Evolutionary conservation across 2,797 vertebrate genomes (phyloP).

Genomic region (Erethizon dorsatum): DNA sequence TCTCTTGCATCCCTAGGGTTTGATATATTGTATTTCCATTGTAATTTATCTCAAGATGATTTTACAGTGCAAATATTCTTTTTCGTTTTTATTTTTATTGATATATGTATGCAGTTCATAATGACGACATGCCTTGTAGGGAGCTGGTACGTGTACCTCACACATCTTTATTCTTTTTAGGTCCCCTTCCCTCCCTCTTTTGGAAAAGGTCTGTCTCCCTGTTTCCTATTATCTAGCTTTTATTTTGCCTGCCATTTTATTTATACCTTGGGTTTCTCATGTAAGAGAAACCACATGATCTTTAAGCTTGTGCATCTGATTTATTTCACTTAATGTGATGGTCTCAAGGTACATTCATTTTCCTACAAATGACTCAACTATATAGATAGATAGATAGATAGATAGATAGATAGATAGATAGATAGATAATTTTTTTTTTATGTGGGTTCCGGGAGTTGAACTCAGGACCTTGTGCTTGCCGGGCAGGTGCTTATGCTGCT

Average conservation of each 20-base stretch:
- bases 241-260: background rate
- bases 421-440: too few relatives aligned
- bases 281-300: background rate
- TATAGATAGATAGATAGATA: too few relatives aligned
- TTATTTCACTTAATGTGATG: background rate
- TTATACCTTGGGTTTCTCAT: too few relatives aligned
- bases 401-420: too few relatives aligned
- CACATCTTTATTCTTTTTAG: background rate
- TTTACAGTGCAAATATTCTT: background rate
- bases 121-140: background rate
- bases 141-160: background rate
- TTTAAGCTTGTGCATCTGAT: background rate
- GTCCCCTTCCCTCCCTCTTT: background rate
- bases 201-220: background rate
- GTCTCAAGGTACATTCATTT: background rate
- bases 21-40: background rate
- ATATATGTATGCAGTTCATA: fast-evolving
- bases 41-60: background rate
- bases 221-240: background rate
- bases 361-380: background rate
- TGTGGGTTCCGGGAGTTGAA: too few relatives aligned
- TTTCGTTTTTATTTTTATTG: background rate
- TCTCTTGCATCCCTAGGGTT: background rate
- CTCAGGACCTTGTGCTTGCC: too few relatives aligned
- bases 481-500: too few relatives aligned